phyloP scores from a whole-genome alignment of 2,113 vertebrate genomes.

The Megaleporinus macrocephalus region DNA sequence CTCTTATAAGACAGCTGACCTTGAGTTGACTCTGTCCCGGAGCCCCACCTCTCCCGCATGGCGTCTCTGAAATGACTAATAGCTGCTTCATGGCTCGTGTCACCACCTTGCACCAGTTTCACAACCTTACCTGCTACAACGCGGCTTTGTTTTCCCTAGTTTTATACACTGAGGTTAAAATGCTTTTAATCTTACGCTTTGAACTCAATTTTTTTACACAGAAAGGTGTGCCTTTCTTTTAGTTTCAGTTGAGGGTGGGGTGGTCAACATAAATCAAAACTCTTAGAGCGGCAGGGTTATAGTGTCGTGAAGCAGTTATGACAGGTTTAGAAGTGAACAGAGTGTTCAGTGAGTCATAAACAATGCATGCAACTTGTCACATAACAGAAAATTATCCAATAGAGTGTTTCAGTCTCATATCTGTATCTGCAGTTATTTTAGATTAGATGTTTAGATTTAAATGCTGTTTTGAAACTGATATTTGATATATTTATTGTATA shows the following conservation, averaged over 20 bases:
- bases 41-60: slow-evolving; percentile 47
- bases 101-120: slow-evolving; percentile 49
- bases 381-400: too few species aligned
- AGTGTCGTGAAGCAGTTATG: not conserved
- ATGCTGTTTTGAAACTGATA: too few species aligned
- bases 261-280: slow-evolving; percentile 28
- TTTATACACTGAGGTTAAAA: slow-evolving; percentile 47
- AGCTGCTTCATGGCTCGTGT: slow-evolving; percentile 47
- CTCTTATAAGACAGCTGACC: slow-evolving; percentile 56
- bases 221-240: slow-evolving; percentile 40
- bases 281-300: not conserved
- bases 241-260: not conserved
- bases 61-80: slow-evolving; percentile 57
- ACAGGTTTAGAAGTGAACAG: not conserved
- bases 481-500: too few species aligned
- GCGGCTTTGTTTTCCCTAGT: slow-evolving; percentile 50
- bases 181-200: slow-evolving; percentile 44
- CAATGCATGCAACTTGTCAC: too few species aligned
- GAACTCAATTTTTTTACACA: slow-evolving; percentile 5
- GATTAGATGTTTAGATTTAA: too few species aligned
- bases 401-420: too few species aligned
- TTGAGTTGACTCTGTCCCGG: slow-evolving; percentile 48
- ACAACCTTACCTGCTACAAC: slow-evolving; percentile 57
- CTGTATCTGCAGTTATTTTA: too few species aligned
- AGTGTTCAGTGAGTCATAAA: too few species aligned